phyloP scores from a whole-genome alignment of 1,140 invertebrate genomes.

The Trichonephila inaurata region DNA sequence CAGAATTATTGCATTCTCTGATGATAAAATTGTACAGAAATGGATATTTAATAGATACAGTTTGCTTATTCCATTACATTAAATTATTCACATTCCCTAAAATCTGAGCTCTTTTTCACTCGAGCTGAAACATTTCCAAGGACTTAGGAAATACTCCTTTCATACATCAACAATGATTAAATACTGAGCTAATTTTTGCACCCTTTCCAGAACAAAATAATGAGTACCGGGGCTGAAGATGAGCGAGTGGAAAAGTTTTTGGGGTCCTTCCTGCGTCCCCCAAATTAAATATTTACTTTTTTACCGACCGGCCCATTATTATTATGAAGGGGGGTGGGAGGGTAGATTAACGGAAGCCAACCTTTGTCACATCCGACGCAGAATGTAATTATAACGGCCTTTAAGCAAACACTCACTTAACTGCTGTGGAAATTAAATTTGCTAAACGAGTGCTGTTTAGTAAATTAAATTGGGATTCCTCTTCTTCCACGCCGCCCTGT shows the following conservation, averaged over 20 bases:
- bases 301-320: background rate
- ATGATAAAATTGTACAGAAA: too few relatives aligned
- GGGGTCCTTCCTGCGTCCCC: background rate
- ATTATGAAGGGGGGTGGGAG: background rate
- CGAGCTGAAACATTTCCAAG: too few relatives aligned
- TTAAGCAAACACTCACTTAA: constrained; percentile 31
- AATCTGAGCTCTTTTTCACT: too few relatives aligned
- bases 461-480: background rate
- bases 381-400: constrained; percentile 34
- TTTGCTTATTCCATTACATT: too few relatives aligned
- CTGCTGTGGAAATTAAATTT: constrained; percentile 27
- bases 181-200: background rate
- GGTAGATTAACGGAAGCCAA: constrained; percentile 26
- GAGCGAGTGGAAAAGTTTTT: background rate
- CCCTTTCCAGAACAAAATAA: background rate
- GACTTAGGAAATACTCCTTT: too few relatives aligned
- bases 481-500: background rate
- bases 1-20: too few relatives aligned
- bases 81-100: too few relatives aligned
- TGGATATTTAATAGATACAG: too few relatives aligned
- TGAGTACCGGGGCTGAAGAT: background rate
- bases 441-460: constrained; percentile 28
- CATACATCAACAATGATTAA: background rate
- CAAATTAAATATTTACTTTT: constrained; percentile 39
- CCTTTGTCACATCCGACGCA: constrained; percentile 4